Conservation (phyloP, 2,888 invertebrate species). For the Rhingia rostrata region DNA sequence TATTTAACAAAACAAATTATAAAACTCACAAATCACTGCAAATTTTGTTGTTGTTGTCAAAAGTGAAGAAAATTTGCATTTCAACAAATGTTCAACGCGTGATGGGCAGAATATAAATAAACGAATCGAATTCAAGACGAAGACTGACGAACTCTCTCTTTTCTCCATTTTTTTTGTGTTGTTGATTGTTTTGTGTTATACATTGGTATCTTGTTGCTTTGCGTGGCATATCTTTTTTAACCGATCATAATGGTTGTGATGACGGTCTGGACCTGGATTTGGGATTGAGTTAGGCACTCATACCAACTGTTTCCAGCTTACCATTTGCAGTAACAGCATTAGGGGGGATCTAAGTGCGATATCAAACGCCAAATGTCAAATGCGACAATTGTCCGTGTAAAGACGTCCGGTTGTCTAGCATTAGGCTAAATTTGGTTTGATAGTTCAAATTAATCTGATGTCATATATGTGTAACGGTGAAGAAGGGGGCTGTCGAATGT, state of each 20-base stretch:
- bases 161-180: constrained; percentile 24
- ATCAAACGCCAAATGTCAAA: constrained; percentile 44
- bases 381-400: constrained; percentile 28
- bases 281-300: constrained; percentile 15
- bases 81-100: constrained; percentile 46
- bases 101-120: constrained; percentile 39
- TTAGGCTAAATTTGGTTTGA: constrained; percentile 36
- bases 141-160: constrained; percentile 55
- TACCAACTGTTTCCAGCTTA: neutral
- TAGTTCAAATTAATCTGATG: constrained; percentile 48
- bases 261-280: neutral
- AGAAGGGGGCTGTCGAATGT: neutral
- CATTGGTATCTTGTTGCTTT: constrained; percentile 25
- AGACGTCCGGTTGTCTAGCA: constrained; percentile 24
- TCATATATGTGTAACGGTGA: constrained; percentile 29
- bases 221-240: constrained; percentile 19
- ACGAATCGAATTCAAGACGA: constrained; percentile 21
- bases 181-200: constrained; percentile 1
- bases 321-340: neutral
- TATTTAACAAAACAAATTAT: constrained; percentile 22
- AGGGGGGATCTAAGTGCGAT: constrained; percentile 20
- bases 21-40: constrained; percentile 25
- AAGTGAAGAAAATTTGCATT: constrained; percentile 41
- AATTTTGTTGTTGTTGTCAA: constrained; percentile 14
- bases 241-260: constrained; percentile 13